Conservation (phyloP, 1,140 invertebrate genomes). For the Ceratosolen fusciceps region DNA sequence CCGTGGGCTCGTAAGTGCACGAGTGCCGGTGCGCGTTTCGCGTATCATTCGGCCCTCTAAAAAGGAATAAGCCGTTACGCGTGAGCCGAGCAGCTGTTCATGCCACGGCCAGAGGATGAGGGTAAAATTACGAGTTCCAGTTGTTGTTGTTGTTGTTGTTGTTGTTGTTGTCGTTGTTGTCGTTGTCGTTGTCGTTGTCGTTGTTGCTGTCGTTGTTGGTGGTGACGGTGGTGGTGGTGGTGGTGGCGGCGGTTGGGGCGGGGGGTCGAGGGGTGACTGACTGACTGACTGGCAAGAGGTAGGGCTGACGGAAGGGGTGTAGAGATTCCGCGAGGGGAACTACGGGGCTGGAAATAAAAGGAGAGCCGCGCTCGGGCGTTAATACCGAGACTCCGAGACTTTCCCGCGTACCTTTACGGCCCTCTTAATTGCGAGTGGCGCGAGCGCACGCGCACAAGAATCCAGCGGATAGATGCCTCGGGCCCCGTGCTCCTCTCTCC, state of each 20-base stretch:
- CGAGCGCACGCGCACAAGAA: slow-evolving; percentile 42
- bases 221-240: no score
- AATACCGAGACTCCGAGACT: slow-evolving; percentile 16
- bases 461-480: slow-evolving; percentile 36
- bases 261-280: no score
- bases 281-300: no score
- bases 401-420: slow-evolving; percentile 42
- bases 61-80: background rate
- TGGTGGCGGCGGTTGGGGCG: no score
- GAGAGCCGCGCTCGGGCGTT: background rate
- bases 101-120: no score
- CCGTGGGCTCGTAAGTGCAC: background rate
- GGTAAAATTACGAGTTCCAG: background rate
- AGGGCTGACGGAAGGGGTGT: no score
- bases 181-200: no score
- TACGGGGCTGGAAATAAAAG: background rate
- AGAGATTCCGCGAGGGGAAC: background rate
- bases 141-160: no score
- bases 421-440: slow-evolving; percentile 50
- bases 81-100: background rate
- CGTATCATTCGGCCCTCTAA: background rate
- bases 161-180: no score
- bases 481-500: background rate
- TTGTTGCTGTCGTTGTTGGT: no score
- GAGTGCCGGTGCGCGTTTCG: background rate